Evolutionary conservation across 2,797 vertebrate species (phyloP).

Genomic region (Paguma larvata): DNA sequence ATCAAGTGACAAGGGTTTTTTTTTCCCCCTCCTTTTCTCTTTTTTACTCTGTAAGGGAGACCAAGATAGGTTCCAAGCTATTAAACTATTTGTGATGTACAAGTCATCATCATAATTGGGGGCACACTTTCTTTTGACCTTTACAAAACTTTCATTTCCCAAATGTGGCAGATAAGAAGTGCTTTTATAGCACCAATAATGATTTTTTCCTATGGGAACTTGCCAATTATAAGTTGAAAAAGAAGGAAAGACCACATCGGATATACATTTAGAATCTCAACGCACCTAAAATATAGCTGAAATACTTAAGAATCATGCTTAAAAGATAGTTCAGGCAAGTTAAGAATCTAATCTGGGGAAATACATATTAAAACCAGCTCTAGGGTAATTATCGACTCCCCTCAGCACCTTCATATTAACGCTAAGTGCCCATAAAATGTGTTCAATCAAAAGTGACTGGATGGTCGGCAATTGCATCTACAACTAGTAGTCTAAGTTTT

Average conservation of each 20-base stretch:
- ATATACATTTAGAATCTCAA: constrained; percentile 87
- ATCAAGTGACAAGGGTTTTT: background rate
- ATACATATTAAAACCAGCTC: background rate
- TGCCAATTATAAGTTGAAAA: constrained; percentile 89
- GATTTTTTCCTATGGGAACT: constrained; percentile 90
- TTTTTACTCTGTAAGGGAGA: constrained; percentile 85
- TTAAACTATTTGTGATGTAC: constrained; percentile 91
- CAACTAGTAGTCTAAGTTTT: background rate
- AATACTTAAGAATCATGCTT: constrained; percentile 79
- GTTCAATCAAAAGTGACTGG: background rate
- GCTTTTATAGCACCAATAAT: constrained; percentile 90
- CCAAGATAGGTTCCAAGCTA: constrained; percentile 88
- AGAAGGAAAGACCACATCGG: constrained; percentile 86
- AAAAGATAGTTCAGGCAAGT: constrained; percentile 54
- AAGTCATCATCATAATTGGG: constrained; percentile 98
- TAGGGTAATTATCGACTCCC: background rate
- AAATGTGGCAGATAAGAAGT: constrained; percentile 92
- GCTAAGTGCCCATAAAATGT: background rate
- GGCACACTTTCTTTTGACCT: constrained; percentile 95
- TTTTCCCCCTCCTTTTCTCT: constrained; percentile 66
- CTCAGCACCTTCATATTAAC: background rate
- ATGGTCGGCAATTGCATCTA: background rate
- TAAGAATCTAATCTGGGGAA: constrained; percentile 37
- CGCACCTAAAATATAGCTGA: constrained; percentile 83
- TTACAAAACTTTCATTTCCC: constrained; percentile 92